Evolutionary conservation across 2,888 invertebrate species (phyloP).

Genomic region (Phytoseiulus persimilis): DNA sequence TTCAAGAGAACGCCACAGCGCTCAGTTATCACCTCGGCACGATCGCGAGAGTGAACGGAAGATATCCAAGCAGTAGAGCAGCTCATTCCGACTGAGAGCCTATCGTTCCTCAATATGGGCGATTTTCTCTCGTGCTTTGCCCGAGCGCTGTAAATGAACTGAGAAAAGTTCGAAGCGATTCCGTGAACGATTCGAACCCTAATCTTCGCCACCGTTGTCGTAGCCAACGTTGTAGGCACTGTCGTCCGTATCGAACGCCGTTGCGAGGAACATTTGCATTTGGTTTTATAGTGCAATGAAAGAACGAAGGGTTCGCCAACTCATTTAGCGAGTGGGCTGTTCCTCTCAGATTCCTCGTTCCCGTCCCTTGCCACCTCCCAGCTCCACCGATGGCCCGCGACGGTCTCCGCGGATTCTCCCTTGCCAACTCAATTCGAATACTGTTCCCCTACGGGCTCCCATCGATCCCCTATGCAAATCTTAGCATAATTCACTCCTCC

Average conservation of each 20-base stretch:
- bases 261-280: neutral
- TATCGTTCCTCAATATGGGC: neutral
- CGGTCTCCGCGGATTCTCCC: no score
- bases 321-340: neutral
- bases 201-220: neutral
- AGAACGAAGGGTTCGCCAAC: neutral
- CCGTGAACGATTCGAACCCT: neutral
- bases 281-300: constrained; percentile 5
- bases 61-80: no score
- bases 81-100: neutral
- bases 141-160: neutral
- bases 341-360: neutral
- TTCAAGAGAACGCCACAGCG: no score
- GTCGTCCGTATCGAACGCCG: neutral
- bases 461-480: no score
- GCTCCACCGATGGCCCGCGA: no score
- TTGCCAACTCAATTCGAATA: no score
- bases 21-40: no score
- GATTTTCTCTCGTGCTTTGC: neutral
- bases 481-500: no score
- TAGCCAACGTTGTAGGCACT: neutral
- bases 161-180: neutral
- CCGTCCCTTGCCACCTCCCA: neutral
- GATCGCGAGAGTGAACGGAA: no score
- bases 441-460: no score